Evolutionary conservation across 2,888 invertebrate genomes (phyloP), one percentile per base, ranked within the genome.

Genomic region (Eristalis tenax): DNA sequence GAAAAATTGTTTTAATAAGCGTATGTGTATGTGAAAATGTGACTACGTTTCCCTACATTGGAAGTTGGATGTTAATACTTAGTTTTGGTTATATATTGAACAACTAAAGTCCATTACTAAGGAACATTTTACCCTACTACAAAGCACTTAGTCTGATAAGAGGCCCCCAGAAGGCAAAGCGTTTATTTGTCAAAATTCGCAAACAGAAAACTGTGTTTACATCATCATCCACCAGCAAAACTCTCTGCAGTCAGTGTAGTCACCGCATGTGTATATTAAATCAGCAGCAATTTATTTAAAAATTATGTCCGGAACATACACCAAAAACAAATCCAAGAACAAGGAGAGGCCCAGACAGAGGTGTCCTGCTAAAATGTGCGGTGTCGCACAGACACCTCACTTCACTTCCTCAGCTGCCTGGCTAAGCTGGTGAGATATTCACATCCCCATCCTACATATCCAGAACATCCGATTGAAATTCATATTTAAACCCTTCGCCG

Each of bases 381-480:
- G 43, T 43, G 43, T 77, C 77, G 69, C 57, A 64, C 22, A 61
- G 56, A 73, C 77, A 82, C 77, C 75, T 82, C 28, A 82, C 50
- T 73, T 68, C 73, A 82, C 73, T 76, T 85, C 71, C 64, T 71
- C n/a, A 76, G 69, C 56, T 63, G 38, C 73, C 10, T 61, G 56
- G 38, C 59, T 40, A 59, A 77, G 43, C 68, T 71, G 69, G 35
- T 76, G 63, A 2, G 73, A 10, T 59, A 69, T 82, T 65, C 70
- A 74, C 77, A 82, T 50, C 81, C 43, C 28, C 18, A 43, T 10
- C 75, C 32, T 18, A 22, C 18, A 28, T 22, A 35, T n/a, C 28
- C 59, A 61, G 69, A 82, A 74, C 73, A 64, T 82, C 78, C 83
- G 86, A 86, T 83, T 79, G 77, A 86, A 86, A 86, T 86, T 86